Conservation (phyloP, 2,113 vertebrate genomes). For the Pimephales promelas region DNA sequence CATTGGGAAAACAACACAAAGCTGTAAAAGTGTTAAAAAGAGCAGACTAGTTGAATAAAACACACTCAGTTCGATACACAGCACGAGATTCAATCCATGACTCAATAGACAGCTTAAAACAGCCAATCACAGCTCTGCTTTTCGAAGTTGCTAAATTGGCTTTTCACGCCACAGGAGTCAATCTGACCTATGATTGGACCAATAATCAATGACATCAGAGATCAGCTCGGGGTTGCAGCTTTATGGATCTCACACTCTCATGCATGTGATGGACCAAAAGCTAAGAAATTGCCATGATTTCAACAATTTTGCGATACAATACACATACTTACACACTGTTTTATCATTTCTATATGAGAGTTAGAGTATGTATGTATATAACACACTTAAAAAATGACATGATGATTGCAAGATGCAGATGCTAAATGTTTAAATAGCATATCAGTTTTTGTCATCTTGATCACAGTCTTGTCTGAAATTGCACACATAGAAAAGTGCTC, state of each 20-base stretch:
- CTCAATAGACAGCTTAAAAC: not conserved
- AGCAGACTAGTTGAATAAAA: no score
- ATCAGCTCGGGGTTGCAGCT: not conserved
- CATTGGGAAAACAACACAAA: not conserved
- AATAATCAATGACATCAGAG: not conserved
- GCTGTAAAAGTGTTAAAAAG: not conserved
- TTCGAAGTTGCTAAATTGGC: not conserved
- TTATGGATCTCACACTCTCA: not conserved
- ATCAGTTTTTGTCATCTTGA: slow-evolving; percentile 9
- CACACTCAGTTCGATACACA: not conserved
- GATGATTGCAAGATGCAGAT: not conserved
- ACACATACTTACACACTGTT: not conserved
- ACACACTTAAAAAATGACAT: not conserved
- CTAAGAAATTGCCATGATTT: slow-evolving; percentile 3
- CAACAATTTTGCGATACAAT: not conserved
- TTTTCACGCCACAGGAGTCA: not conserved
- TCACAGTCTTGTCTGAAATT: slow-evolving; percentile 38
- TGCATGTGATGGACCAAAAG: not conserved
- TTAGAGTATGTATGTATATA: not conserved
- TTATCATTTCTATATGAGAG: not conserved
- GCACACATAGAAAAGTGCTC: slow-evolving; percentile 10
- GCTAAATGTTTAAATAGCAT: slow-evolving; percentile 17
- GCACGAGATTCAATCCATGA: not conserved
- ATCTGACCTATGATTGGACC: slow-evolving; percentile 7
- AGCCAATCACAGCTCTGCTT: slow-evolving; percentile 8